Conservation (phyloP, 2,888 invertebrate species). For the Meliscaeva auricollis region DNA sequence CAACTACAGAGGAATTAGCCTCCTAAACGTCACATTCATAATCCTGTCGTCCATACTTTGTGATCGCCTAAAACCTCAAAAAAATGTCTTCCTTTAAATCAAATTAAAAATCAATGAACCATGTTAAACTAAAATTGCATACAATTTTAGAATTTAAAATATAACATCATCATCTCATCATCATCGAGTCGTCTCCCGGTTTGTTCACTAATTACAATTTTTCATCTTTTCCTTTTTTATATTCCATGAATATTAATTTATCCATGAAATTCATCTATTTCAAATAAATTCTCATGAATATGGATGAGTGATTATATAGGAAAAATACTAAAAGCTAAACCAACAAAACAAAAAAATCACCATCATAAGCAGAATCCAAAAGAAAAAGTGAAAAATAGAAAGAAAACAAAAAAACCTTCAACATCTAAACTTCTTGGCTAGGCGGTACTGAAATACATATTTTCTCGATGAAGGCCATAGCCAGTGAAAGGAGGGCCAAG, state of each 20-base stretch:
- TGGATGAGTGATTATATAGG: conserved; percentile 28
- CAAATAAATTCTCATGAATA: conserved; percentile 56
- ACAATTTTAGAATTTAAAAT: not conserved
- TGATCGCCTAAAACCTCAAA: no score
- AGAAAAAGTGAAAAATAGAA: conserved; percentile 38
- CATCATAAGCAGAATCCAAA: not conserved
- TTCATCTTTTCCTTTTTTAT: not conserved
- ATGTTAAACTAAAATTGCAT: no score
- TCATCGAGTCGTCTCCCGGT: not conserved
- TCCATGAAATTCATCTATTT: conserved; percentile 63
- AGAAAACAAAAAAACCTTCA: conserved; percentile 20
- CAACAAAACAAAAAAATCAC: not conserved
- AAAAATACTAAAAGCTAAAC: not conserved
- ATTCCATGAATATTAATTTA: conserved; percentile 49
- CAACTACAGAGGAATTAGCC: no score
- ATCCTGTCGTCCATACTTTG: no score
- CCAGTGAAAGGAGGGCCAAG: no score
- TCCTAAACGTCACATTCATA: no score
- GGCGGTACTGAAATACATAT: no score
- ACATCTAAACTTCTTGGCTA: no score
- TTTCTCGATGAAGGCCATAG: no score
- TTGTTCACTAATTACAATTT: conserved; percentile 4
- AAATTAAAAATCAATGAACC: no score
- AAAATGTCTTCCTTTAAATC: no score
- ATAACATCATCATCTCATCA: not conserved